Base-by-base conservation (phyloP, 2,113 vertebrate species). In the Lagopus muta region DNA sequence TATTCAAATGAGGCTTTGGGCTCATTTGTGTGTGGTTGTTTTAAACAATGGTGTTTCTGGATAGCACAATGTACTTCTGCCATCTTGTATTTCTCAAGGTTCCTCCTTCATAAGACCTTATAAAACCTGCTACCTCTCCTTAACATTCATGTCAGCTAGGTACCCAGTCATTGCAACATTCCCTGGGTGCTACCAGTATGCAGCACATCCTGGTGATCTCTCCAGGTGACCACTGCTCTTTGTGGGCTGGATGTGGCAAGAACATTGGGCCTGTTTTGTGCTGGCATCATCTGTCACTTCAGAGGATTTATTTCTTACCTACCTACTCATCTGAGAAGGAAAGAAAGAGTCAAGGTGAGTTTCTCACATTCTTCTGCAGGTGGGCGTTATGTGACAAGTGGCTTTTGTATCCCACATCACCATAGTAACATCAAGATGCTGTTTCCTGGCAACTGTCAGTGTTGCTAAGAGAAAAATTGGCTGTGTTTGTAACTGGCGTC, bases 371-470 rank as follows among this genome's bases (percentile, higher is more conserved):
- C 16, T 45, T 65, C 57, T n/a, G 42, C 34, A 55, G 65, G 69
- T 91, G 65, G 85, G 76, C 62, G 92, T 58, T 67, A 71, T 70
- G 86, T 70, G 89, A 43, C 24, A 7, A 45, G 65, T 82, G 77
- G 45, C 76, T 91, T 88, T 91, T 82, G 82, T 62, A 90, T 88
- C 82, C 71, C 15, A 43, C 96, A 79, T 88, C 95, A 86, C 89
- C 6, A 4, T 58, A 93, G 96, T 82, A 88, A 96, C 87, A 81
- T 82, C 64, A 78, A 94, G 55, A 55, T 10, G 0, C 13, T 1
- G 69, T 96, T 71, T 60, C 95, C 92, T 71, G 74, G 94, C 89
- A 96, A 93, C 92, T 82, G 82, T 73, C 69, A 48, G 70, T 54
- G 92, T 88, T 95, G 94, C 93, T 94, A 86, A 95, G 95, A 67